Conservation (phyloP, 2,113 vertebrate species). For the Puma concolor region DNA sequence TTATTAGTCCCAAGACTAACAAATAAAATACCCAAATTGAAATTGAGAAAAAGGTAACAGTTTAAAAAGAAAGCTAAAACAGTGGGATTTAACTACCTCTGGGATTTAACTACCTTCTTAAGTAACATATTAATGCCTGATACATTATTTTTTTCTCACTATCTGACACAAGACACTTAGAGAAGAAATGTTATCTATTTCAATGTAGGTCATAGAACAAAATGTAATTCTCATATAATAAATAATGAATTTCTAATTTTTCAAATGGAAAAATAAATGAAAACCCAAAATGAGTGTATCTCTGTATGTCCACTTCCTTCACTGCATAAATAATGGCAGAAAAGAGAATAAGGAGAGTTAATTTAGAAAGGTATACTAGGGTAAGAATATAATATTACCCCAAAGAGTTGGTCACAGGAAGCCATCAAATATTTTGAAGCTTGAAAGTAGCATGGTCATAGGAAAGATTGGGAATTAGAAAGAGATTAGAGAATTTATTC, state of each 20-base stretch:
- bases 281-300: not conserved
- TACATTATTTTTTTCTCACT: not conserved
- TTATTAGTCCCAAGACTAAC: not conserved
- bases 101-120: slow-evolving; percentile 22
- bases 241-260: slow-evolving; percentile 30
- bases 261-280: not conserved
- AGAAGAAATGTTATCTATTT: slow-evolving; percentile 30
- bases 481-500: not conserved
- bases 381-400: not conserved
- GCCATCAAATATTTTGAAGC: not conserved
- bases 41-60: not conserved
- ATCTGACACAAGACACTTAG: not conserved
- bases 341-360: not conserved
- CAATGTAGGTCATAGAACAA: not conserved
- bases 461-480: not conserved
- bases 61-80: not conserved
- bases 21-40: slow-evolving; percentile 16
- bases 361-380: not conserved
- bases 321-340: not conserved
- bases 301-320: not conserved
- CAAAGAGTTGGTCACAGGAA: not conserved
- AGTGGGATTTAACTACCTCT: not conserved
- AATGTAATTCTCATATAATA: not conserved
- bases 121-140: not conserved
- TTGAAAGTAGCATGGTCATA: not conserved